Evolutionary conservation across 2,888 invertebrate species (phyloP).

Genomic region (Dasypolia templi): DNA sequence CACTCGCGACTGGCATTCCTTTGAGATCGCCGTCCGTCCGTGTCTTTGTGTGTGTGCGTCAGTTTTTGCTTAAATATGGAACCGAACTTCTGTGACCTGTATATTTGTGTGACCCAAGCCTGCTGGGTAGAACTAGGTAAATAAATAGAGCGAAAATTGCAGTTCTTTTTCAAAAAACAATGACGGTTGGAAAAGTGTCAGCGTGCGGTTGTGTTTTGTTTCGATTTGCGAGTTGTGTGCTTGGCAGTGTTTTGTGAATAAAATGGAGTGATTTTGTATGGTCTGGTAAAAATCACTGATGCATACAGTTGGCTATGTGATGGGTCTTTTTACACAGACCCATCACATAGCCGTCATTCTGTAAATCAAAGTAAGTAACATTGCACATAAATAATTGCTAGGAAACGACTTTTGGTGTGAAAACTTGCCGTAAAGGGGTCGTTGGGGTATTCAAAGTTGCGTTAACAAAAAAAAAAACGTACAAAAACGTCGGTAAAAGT

Average conservation of each 20-base stretch:
- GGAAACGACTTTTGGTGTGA: no score
- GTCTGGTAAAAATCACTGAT: no score
- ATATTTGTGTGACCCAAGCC: neutral
- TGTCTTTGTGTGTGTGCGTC: neutral
- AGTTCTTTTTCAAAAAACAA: slow-evolving; percentile 22
- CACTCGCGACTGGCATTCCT: neutral
- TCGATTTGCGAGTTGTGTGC: neutral
- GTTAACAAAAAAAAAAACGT: no score
- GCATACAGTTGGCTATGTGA: no score
- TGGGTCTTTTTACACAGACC: no score
- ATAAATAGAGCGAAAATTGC: slow-evolving; percentile 17
- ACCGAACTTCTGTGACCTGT: neutral
- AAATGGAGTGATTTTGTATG: no score
- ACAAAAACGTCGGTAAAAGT: no score
- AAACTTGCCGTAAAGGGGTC: no score
- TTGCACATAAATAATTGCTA: no score
- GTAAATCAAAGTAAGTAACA: no score
- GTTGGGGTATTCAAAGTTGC: no score
- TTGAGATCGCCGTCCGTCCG: neutral
- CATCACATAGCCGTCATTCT: no score
- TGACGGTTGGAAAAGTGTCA: neutral
- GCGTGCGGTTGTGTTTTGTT: slow-evolving; percentile 8
- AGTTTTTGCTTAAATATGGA: fast-evolving
- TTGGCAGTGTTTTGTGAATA: neutral
- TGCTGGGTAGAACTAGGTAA: neutral